Percentiles rank a stretch among this genome's conserved stretches.
These are phyloP conservation scores for Meloidogyne hapla DNA, from an alignment of 1,140 invertebrate species.

Conservation along the genomic window DNA sequence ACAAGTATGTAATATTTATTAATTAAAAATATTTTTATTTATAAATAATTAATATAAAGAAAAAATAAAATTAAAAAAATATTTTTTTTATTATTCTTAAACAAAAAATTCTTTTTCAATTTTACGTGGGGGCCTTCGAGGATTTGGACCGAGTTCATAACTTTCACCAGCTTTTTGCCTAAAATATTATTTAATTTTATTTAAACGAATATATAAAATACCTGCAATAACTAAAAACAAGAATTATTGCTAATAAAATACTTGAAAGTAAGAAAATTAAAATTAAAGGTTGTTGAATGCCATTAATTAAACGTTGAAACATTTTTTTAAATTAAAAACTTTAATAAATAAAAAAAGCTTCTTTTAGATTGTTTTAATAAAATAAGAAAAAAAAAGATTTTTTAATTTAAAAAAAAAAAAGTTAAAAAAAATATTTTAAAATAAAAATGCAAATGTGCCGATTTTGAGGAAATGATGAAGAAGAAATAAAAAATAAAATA, in stretches of 20 bases:
- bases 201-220: neutral
- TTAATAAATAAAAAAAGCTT: neutral
- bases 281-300: slow-evolving; percentile 18
- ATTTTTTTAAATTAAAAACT: slow-evolving; percentile 4
- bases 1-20: too few relatives aligned
- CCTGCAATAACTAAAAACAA: slow-evolving; percentile 10
- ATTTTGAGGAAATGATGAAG: too few relatives aligned
- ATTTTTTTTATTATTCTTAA: neutral
- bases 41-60: neutral
- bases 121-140: neutral
- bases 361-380: neutral
- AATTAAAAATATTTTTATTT: neutral
- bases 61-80: neutral
- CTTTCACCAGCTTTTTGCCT: neutral
- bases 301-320: slow-evolving; percentile 7
- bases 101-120: slow-evolving; percentile 6
- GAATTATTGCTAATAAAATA: neutral
- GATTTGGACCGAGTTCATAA: neutral
- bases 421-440: neutral
- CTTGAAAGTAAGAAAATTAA: slow-evolving; percentile 19
- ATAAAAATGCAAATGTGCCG: too few relatives aligned
- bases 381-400: neutral
- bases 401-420: neutral
- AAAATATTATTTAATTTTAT: too few relatives aligned
- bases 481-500: too few relatives aligned